Base-by-base conservation (phyloP, 2,888 invertebrate species). In the Eucera pruinosa region DNA sequence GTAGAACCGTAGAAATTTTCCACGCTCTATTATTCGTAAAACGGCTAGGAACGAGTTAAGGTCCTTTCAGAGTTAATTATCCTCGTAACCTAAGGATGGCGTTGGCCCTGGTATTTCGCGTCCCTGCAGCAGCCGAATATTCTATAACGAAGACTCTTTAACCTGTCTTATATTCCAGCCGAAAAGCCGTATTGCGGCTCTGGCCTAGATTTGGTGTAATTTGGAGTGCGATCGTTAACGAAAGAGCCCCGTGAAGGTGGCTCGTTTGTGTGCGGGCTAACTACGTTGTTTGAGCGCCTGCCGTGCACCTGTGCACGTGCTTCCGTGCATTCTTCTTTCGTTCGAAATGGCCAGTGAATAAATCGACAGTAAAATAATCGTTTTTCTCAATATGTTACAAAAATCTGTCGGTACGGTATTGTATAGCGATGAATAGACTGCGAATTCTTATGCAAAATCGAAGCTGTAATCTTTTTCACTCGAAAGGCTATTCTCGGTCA, bases 201-300 rank as follows among this genome's bases (percentile, higher is more conserved):
- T 82, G 83, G 58, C 84, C 83, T 80, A 84, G 84, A 84, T 84
- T 82, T 75, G 30, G 50, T 65, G 73, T 84, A 84, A 84, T 84
- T 84, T 78, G 20, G 80, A 68, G 84, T 82, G 65, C 84, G 84
- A 84, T 84, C 82, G 84, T 84, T 84, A 84, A 70, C 80, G 82
- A 84, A 84, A 84, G 84, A 84, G 72, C 73, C 74, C 55, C 67
- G 67, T 48, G 61, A 71, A 68, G 76, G 70, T 48, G 69, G 71
- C 52, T 64, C 82, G 80, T 61, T 80, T 61, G 62, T 77, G 62
- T 71, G 61, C 43, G 39, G 61, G 64, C 65, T 80, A 72, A 78
- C 77, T 70, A 77, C 60, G 69, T 72, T 82, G 72, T 82, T 71
- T 52, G 67, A 41, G 70, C 61, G 61, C 58, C 36, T 45, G 73